phyloP scores from a whole-genome alignment of 2,888 invertebrate species.

The Falcaria lacertinaria region DNA sequence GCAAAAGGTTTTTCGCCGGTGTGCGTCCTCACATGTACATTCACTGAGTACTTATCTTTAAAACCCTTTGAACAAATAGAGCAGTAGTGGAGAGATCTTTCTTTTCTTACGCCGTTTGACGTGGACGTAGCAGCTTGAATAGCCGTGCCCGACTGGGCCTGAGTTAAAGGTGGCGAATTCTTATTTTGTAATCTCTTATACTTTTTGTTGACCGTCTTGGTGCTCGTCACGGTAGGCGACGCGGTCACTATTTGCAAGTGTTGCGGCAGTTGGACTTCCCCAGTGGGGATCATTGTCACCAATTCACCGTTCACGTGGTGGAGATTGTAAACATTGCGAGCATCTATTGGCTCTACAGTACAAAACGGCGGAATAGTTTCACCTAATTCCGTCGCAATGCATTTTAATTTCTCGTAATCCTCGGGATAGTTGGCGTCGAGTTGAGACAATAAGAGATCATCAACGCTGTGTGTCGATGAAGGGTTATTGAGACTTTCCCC shows the following conservation, averaged over 20 bases:
- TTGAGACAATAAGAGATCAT: constrained; percentile 84
- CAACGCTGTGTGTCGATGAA: constrained; percentile 82
- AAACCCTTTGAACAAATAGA: constrained; percentile 96
- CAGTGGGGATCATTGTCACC: constrained; percentile 71
- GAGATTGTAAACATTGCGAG: constrained; percentile 76
- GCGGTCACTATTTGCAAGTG: constrained; percentile 79
- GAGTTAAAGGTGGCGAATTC: constrained; percentile 65
- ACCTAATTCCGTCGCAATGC: constrained; percentile 90
- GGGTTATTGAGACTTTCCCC: constrained; percentile 60
- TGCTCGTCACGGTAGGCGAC: constrained; percentile 81
- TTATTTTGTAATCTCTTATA: constrained; percentile 82
- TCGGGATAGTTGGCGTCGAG: constrained; percentile 85
- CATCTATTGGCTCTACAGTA: constrained; percentile 75
- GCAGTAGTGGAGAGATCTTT: constrained; percentile 93
- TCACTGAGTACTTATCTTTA: constrained; percentile 98
- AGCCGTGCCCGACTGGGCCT: constrained; percentile 54
- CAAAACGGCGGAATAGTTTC: constrained; percentile 87
- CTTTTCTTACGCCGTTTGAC: constrained; percentile 88
- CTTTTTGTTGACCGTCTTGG: constrained; percentile 84
- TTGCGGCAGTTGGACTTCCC: constrained; percentile 66
- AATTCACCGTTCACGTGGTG: constrained; percentile 71
- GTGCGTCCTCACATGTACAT: constrained; percentile 98
- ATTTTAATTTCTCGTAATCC: constrained; percentile 91
- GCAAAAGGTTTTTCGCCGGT: constrained; percentile 99
- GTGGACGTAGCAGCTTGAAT: constrained; percentile 80